A percentile compares a stretch with the other conserved stretches of the same genome.
Conservation (phyloP, 2,113 vertebrate genomes). For the Catharus fuscescens region DNA sequence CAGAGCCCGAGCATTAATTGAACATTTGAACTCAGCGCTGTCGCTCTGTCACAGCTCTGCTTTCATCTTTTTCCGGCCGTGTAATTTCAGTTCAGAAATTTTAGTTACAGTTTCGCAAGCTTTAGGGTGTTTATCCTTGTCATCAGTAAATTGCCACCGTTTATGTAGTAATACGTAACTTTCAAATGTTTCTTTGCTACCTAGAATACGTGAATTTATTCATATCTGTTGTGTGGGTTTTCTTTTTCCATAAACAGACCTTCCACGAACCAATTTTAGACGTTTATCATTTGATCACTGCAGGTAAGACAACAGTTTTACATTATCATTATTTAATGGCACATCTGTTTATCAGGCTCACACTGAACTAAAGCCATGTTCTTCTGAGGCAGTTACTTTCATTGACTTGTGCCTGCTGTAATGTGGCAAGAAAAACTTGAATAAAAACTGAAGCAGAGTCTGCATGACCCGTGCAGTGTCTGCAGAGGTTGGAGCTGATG, state of each 20-base stretch:
- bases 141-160: accelerated
- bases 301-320: conserved; percentile 78
- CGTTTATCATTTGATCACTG: conserved; percentile 96
- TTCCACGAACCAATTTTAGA: conserved; percentile 88
- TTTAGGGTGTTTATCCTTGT: neutral
- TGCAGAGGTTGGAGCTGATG: neutral
- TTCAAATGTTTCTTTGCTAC: neutral
- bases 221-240: neutral
- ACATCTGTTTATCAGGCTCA: accelerated
- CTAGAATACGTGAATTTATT: neutral
- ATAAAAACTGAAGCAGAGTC: neutral
- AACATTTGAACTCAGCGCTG: accelerated
- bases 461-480: accelerated
- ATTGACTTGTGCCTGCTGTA: neutral
- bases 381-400: neutral
- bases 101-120: neutral
- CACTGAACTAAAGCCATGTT: accelerated
- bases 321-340: neutral
- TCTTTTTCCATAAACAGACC: conserved; percentile 75
- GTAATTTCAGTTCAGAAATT: neutral
- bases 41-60: accelerated
- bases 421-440: neutral
- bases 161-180: neutral
- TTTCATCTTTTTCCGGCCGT: accelerated
- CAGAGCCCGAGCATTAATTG: accelerated